A percentile compares a stretch with the other conserved stretches of the same genome.
These are phyloP conservation scores for Anarrhichthys ocellatus DNA, from an alignment of 2,113 vertebrate genomes.

Conservation along the genomic window DNA sequence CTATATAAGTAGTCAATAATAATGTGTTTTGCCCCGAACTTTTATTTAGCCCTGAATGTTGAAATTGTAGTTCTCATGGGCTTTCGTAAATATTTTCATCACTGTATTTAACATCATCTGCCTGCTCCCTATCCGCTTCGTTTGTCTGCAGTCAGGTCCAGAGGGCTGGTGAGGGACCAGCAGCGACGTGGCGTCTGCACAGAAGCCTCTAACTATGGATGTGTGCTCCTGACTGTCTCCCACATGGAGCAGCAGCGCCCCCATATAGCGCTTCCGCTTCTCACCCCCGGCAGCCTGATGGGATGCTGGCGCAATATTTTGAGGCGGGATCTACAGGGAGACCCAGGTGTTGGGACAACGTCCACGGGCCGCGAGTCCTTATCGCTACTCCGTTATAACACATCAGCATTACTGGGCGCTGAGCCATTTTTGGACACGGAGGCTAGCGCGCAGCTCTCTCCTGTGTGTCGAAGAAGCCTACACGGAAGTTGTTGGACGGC, in stretches of 20 bases:
- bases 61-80: not conserved
- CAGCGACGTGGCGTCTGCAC: slow-evolving; percentile 42
- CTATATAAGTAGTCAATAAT: not conserved
- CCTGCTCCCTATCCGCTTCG: not conserved
- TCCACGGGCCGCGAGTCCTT: slow-evolving; percentile 68
- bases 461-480: not conserved
- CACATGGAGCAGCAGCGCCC: not conserved
- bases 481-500: slow-evolving; percentile 55
- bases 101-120: not conserved
- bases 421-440: slow-evolving; percentile 51
- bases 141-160: not conserved
- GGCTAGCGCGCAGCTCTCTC: slow-evolving; percentile 21
- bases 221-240: not conserved
- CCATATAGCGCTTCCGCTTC: slow-evolving; percentile 52
- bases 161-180: not conserved
- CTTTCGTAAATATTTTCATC: not conserved
- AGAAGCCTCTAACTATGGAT: not conserved
- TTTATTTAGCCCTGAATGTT: not conserved
- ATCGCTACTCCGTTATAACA: slow-evolving; percentile 77
- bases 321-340: slow-evolving; percentile 76
- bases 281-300: slow-evolving; percentile 58
- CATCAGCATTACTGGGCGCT: slow-evolving; percentile 78
- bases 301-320: slow-evolving; percentile 78
- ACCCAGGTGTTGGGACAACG: slow-evolving; percentile 80
- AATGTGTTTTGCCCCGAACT: not conserved